phyloP scores from a whole-genome alignment of 2,888 invertebrate species.

The Pristionchus fissidentatus region DNA sequence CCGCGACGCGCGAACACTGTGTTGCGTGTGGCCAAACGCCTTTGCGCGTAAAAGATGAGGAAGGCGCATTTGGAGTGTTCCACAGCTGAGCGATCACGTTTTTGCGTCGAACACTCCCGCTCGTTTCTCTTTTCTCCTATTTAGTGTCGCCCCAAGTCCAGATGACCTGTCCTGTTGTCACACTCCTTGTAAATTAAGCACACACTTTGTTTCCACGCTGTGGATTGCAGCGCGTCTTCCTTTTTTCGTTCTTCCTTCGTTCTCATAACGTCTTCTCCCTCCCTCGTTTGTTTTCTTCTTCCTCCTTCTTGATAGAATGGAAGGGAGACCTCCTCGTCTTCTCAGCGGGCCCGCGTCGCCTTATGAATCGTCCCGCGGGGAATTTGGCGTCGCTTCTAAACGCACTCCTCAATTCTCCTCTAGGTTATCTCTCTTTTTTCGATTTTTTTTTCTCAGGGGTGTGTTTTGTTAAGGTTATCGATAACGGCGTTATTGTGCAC shows the following conservation, averaged over 20 bases:
- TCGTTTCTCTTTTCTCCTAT: background rate
- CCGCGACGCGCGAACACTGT: too few species aligned
- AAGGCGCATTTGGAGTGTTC: too few species aligned
- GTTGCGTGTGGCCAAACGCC: too few species aligned
- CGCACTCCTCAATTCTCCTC: background rate
- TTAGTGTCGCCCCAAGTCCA: background rate
- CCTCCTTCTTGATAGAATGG: background rate
- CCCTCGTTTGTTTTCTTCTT: background rate
- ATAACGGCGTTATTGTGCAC: background rate
- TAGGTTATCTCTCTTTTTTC: background rate
- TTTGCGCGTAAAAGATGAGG: too few species aligned
- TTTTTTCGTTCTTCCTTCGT: background rate
- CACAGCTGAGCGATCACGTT: slow-evolving; percentile 34
- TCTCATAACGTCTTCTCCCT: background rate
- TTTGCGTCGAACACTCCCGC: background rate
- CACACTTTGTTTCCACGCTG: background rate
- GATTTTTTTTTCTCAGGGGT: background rate
- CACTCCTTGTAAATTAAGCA: background rate
- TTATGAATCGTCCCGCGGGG: background rate
- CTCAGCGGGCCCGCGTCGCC: background rate
- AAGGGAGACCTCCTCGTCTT: background rate
- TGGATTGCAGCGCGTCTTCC: too few species aligned
- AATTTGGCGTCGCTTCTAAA: background rate
- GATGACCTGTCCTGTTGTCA: background rate
- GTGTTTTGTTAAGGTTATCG: background rate